A percentile compares a stretch with the other conserved stretches of the same genome.
Conservation (phyloP, 2,888 invertebrate genomes). For the Strigamia maritima region DNA sequence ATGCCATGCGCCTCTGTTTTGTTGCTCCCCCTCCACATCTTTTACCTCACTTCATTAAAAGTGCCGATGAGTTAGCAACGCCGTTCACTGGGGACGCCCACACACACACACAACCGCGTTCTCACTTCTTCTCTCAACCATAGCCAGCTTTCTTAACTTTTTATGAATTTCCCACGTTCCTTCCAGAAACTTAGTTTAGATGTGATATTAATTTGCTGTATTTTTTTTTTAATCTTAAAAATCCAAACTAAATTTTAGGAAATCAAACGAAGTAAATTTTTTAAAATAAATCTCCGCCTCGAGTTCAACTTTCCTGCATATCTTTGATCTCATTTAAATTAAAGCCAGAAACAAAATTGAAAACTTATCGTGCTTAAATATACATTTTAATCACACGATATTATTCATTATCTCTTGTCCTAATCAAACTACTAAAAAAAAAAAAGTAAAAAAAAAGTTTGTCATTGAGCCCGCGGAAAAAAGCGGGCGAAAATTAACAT, state of each 20-base stretch:
- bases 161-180: background rate
- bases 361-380: background rate
- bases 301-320: background rate
- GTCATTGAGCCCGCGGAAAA: background rate
- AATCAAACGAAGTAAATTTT: no score
- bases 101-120: background rate
- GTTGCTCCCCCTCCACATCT: constrained; percentile 15
- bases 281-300: background rate
- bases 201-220: background rate
- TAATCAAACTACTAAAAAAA: background rate
- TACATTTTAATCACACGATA: background rate
- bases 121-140: background rate
- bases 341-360: background rate
- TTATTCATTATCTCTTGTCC: background rate
- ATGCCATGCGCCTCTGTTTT: constrained; percentile 15
- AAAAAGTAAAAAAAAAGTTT: background rate
- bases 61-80: constrained; percentile 15
- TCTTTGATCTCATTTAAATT: background rate
- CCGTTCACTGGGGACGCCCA: constrained; percentile 2
- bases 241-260: background rate
- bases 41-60: constrained; percentile 15
- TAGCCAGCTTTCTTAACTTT: background rate
- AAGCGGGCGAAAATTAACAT: background rate
- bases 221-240: background rate
- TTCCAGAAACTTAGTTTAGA: background rate